Base-by-base conservation (phyloP, 2,888 invertebrate genomes). In the Terebella lapidaria region DNA sequence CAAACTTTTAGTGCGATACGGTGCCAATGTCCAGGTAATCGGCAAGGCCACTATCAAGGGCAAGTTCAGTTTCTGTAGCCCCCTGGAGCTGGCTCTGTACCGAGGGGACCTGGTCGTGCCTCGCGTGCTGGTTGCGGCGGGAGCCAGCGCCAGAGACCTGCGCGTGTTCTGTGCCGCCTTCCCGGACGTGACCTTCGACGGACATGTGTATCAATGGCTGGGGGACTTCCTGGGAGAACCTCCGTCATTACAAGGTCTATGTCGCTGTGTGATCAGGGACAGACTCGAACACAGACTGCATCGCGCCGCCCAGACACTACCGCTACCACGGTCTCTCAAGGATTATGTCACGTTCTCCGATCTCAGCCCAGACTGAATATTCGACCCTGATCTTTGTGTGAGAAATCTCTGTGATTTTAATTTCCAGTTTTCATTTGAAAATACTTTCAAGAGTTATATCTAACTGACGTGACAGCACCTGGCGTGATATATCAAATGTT, bases 1-100 rank as follows among this genome's bases (percentile, higher is more conserved):
- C 3, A 30, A 57, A n/a, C 26, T 62, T 3, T 60, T 76, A 28
- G 35, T 74, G 1, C 45, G 63, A 46, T 47, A 61, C 29, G 67
- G 69, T 0, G 69, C 71, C 4, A 67, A 71, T 57, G 64, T 69
- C 3, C 64, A 72, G 58, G 20, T 35, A 22, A 22, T 53, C 24
- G 59, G 52, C 18, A 64, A 67, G 30, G 25, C 27, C 24, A 46
- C 54, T 3, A 2, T 62, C 4, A 25, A 28, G 15, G 35, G 30
- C 10, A 20, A 30, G 24, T 56, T 25, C n/a, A n/a, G 26, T 20
- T 35, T 3, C 20, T 58, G 45, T 25, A 24, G 35, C 18, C 54
- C 46, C 22, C 53, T 58, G 22, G 53, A 57, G 24, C 20, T 51
- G 10, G 60, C 60, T n/a, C 20, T 54, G 22, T 29, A 27, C 18